phyloP scores from a whole-genome alignment of 1,140 invertebrate genomes.

The Campodea augens region DNA sequence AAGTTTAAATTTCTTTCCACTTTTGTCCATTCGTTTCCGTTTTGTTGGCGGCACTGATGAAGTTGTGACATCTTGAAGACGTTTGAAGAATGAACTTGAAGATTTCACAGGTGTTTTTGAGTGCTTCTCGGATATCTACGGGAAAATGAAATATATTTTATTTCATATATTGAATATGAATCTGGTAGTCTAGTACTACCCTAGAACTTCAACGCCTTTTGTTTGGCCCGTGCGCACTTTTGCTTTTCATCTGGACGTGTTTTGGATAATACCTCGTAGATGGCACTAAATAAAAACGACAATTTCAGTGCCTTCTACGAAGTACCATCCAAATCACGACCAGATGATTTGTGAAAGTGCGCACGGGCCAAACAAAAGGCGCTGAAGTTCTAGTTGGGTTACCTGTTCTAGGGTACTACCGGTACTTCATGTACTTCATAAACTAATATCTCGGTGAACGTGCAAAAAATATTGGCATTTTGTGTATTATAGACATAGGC shows the following conservation, averaged over 20 bases:
- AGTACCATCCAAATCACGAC: too few species aligned
- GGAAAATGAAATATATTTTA: slow-evolving; percentile 10
- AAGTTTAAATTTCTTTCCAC: slow-evolving; percentile 29
- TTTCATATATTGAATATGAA: background rate
- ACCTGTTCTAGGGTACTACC: too few species aligned
- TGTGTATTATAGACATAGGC: too few species aligned
- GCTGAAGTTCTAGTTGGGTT: too few species aligned
- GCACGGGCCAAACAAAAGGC: too few species aligned
- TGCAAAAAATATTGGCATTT: background rate
- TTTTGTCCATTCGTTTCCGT: slow-evolving; percentile 22
- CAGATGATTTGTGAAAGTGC: too few species aligned
- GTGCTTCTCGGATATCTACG: slow-evolving; percentile 27
- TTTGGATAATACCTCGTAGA: too few species aligned
- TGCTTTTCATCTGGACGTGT: too few species aligned
- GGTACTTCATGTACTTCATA: background rate
- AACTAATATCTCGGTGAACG: background rate
- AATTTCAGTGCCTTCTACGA: too few species aligned
- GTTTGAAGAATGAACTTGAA: slow-evolving; percentile 60
- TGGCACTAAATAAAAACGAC: too few species aligned
- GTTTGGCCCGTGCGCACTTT: too few species aligned
- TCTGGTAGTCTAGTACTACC: background rate
- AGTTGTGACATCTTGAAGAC: slow-evolving; percentile 53
- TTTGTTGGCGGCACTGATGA: slow-evolving; percentile 20
- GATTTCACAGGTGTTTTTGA: slow-evolving; percentile 43
- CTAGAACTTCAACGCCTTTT: too few species aligned